Conservation (phyloP, 2,888 invertebrate genomes). For the Cantharis rufa region DNA sequence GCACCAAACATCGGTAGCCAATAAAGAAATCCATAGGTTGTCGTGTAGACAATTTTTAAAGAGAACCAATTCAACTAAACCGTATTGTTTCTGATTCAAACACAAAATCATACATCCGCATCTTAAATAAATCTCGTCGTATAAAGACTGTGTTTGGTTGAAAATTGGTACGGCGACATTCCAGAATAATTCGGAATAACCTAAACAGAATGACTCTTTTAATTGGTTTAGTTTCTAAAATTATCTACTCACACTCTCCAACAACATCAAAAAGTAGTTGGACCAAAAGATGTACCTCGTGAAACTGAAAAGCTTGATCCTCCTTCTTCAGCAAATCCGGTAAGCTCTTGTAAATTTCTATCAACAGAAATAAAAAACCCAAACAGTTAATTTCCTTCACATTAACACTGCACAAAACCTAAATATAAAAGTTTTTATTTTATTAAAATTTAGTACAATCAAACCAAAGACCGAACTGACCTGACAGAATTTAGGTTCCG, state of each 20-base stretch:
- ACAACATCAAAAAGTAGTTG: neutral
- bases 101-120: constrained; percentile 33
- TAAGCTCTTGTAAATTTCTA: neutral
- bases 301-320: neutral
- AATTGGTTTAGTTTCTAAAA: neutral
- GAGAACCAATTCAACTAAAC: constrained; percentile 37
- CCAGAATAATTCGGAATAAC: constrained; percentile 13
- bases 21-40: constrained; percentile 40
- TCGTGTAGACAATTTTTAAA: constrained; percentile 39
- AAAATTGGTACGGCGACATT: neutral
- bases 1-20: constrained; percentile 45
- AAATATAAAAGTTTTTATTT: constrained; percentile 1
- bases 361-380: constrained; percentile 7
- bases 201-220: neutral
- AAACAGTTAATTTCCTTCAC: neutral
- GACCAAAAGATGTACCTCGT: neutral
- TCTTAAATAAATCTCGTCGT: constrained; percentile 37
- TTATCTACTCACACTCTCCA: neutral
- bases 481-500: constrained; percentile 22
- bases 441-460: neutral
- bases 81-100: constrained; percentile 31
- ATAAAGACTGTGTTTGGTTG: constrained; percentile 11
- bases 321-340: neutral
- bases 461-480: constrained; percentile 15
- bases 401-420: neutral